Evolutionary conservation across 2,888 invertebrate species (phyloP).

Genomic region (Galerucella calmariensis): DNA sequence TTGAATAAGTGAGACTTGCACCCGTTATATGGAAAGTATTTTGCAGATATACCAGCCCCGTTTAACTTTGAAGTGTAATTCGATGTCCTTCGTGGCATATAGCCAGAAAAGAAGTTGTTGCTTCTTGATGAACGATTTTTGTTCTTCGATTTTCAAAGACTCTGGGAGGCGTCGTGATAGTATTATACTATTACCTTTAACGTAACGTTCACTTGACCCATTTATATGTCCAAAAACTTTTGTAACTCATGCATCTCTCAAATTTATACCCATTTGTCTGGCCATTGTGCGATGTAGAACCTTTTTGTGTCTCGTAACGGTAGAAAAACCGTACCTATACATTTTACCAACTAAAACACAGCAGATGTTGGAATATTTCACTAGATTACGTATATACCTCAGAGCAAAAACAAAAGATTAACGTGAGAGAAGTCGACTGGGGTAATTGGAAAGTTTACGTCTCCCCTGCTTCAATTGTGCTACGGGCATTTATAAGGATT

Average conservation of each 20-base stretch:
- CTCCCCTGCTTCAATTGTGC: neutral
- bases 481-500: neutral
- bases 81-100: too few relatives aligned
- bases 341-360: neutral
- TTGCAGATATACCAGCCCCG: too few relatives aligned
- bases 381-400: neutral
- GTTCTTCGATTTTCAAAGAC: too few relatives aligned
- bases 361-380: neutral
- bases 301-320: neutral
- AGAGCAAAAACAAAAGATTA: conserved; percentile 5
- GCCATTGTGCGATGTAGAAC: neutral
- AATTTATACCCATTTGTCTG: neutral
- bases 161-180: too few relatives aligned
- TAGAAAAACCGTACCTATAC: neutral
- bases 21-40: too few relatives aligned
- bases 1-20: too few relatives aligned
- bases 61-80: too few relatives aligned
- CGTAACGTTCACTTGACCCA: neutral
- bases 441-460: conserved; percentile 2
- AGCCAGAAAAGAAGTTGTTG: too few relatives aligned
- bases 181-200: too few relatives aligned
- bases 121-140: too few relatives aligned
- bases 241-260: neutral
- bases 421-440: neutral
- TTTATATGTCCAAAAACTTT: neutral